Evolutionary conservation across 2,888 invertebrate genomes (phyloP).

Genomic region (Himalopsyche kuldschensis): DNA sequence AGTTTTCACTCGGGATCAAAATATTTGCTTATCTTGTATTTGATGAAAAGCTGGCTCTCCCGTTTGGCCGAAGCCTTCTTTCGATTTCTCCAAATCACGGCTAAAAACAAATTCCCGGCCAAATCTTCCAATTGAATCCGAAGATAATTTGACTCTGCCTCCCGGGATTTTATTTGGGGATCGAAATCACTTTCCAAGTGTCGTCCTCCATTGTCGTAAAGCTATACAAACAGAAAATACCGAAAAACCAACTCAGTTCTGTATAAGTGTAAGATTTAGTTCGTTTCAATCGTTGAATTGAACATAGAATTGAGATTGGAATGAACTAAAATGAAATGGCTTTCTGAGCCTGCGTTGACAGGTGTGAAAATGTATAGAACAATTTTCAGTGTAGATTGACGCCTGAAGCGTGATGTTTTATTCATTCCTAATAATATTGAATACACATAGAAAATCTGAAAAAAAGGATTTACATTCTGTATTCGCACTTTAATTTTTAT

Average conservation of each 20-base stretch:
- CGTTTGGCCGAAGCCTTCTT: slow-evolving; percentile 11
- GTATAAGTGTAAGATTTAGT: background rate
- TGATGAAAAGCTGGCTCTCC: slow-evolving; percentile 19
- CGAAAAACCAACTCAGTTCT: background rate
- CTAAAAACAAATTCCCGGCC: slow-evolving; percentile 15
- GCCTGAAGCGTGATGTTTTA: background rate
- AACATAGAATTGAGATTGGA: background rate
- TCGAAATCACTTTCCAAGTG: slow-evolving; percentile 10
- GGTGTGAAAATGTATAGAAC: background rate
- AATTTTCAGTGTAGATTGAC: background rate
- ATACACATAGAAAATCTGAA: background rate
- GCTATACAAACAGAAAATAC: background rate
- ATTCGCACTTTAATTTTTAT: no score
- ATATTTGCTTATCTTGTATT: slow-evolving; percentile 23
- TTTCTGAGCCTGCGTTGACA: background rate
- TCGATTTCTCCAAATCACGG: slow-evolving; percentile 25
- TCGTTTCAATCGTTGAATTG: background rate
- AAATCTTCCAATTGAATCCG: slow-evolving; percentile 22
- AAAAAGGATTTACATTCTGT: background rate
- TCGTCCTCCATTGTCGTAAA: slow-evolving; percentile 15
- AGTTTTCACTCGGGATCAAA: slow-evolving; percentile 17
- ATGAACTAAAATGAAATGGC: background rate
- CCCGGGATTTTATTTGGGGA: slow-evolving; percentile 28
- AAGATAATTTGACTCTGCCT: slow-evolving; percentile 26
- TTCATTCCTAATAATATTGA: background rate